Percentiles rank a stretch among this genome's conserved stretches.
Conservation (phyloP, 2,888 invertebrate genomes). For the Allacma fusca region DNA sequence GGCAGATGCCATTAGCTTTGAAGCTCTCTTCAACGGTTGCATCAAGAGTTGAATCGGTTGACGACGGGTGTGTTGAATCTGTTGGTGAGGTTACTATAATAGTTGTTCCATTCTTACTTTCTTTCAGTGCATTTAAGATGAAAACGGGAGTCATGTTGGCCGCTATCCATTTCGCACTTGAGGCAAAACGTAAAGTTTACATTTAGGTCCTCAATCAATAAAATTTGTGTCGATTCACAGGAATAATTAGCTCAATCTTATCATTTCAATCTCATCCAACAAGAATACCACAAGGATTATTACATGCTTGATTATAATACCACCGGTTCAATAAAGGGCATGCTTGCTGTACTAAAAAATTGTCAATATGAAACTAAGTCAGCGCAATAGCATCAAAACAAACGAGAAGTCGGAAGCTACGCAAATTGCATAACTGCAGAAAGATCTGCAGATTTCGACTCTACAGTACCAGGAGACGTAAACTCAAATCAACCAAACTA, state of each 20-base stretch:
- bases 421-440: neutral
- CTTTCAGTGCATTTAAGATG: conserved; percentile 53
- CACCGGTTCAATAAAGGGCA: too few species aligned
- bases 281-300: too few species aligned
- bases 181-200: conserved; percentile 29
- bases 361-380: too few species aligned
- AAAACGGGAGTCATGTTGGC: conserved; percentile 58
- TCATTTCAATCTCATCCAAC: too few species aligned
- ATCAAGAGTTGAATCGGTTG: conserved; percentile 7
- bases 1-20: conserved; percentile 21
- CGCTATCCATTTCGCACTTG: conserved; percentile 59
- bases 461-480: too few species aligned
- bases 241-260: too few species aligned
- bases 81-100: conserved; percentile 3
- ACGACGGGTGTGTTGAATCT: conserved; percentile 1
- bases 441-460: too few species aligned
- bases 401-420: neutral
- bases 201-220: neutral
- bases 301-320: too few species aligned
- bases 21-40: conserved; percentile 26
- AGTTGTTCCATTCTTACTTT: conserved; percentile 45
- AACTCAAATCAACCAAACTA: neutral
- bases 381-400: too few species aligned
- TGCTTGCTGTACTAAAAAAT: too few species aligned
- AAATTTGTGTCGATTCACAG: too few species aligned